A percentile compares a stretch with the other conserved stretches of the same genome.
Conservation (phyloP, 2,888 invertebrate genomes). For the Agonopterix alstromeriana region DNA sequence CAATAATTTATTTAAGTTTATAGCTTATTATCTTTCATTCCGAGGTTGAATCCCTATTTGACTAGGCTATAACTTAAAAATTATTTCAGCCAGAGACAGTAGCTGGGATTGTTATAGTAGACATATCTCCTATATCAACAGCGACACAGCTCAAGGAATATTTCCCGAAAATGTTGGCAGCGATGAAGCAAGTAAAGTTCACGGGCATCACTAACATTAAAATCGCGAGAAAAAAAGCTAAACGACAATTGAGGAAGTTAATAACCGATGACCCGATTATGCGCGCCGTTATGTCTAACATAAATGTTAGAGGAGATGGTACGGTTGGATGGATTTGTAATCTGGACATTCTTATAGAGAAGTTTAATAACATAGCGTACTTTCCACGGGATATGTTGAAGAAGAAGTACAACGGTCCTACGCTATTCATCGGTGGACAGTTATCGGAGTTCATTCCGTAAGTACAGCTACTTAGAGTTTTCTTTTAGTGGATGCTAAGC, state of each 20-base stretch:
- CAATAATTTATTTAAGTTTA: too few relatives aligned
- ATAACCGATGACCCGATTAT: conserved; percentile 76
- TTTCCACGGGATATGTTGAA: conserved; percentile 73
- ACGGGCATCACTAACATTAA: conserved; percentile 29
- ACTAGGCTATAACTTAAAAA: too few relatives aligned
- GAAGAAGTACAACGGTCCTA: conserved; percentile 77
- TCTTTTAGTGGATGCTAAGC: too few relatives aligned
- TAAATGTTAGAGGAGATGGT: conserved; percentile 53
- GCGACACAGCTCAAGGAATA: conserved; percentile 67
- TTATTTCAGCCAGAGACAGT: conserved; percentile 71
- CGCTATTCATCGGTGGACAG: conserved; percentile 90
- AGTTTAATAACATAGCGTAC: conserved; percentile 77
- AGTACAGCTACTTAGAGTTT: conserved; percentile 23
- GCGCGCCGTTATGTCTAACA: conserved; percentile 63
- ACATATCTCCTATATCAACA: conserved; percentile 79
- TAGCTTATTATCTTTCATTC: too few relatives aligned
- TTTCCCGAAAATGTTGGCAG: conserved; percentile 78
- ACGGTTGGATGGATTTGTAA: conserved; percentile 85
- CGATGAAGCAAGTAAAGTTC: conserved; percentile 46
- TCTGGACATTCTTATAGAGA: conserved; percentile 79
- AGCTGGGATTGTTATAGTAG: conserved; percentile 79
- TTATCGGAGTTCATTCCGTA: conserved; percentile 87
- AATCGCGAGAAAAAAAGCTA: conserved; percentile 31
- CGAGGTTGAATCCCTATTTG: too few relatives aligned
- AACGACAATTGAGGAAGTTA: conserved; percentile 27